Evolutionary conservation across 1,140 invertebrate genomes (phyloP).

Genomic region (Pollicipes pollicipes): DNA sequence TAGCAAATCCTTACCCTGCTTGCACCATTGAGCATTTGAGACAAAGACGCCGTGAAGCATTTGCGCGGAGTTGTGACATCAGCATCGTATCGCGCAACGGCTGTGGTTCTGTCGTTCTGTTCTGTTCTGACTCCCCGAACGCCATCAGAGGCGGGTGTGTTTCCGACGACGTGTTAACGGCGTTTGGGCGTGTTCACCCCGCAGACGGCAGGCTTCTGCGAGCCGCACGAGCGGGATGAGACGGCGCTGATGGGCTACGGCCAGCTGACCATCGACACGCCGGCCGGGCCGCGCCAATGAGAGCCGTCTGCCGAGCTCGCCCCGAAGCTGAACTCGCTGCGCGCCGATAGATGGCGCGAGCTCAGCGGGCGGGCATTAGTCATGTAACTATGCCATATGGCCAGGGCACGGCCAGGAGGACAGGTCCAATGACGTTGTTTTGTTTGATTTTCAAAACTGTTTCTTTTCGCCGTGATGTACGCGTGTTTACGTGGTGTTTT

Average conservation of each 20-base stretch:
- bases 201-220: constrained; percentile 8
- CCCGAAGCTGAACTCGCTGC: background rate
- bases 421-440: background rate
- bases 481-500: background rate
- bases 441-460: background rate
- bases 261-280: constrained; percentile 1
- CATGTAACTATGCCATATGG: background rate
- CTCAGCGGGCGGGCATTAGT: background rate
- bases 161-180: constrained; percentile 5
- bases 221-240: constrained; percentile 10
- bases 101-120: too few species aligned
- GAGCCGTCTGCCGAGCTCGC: background rate
- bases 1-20: too few species aligned
- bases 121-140: constrained; percentile 6
- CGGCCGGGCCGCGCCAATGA: background rate
- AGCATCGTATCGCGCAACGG: too few species aligned
- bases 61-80: too few species aligned
- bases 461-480: background rate
- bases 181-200: constrained; percentile 10
- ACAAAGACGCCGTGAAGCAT: too few species aligned
- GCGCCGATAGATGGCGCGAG: background rate
- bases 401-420: background rate
- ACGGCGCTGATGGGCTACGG: constrained; percentile 9
- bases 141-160: constrained; percentile 5
- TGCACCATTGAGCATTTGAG: too few species aligned